Evolutionary conservation across 2,888 invertebrate genomes (phyloP).

Genomic region (Caradrina kadenii): DNA sequence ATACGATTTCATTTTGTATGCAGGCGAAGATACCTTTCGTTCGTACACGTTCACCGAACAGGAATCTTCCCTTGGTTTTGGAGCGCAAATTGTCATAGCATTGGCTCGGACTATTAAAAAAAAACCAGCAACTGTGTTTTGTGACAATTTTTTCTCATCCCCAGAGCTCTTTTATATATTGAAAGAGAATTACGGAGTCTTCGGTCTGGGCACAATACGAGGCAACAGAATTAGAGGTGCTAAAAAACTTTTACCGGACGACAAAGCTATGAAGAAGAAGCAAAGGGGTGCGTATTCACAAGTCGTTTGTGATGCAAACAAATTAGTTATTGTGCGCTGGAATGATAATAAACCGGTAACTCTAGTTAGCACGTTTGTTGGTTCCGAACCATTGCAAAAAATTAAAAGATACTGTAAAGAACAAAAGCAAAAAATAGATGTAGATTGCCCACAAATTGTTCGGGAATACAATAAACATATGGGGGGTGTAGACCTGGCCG

Average conservation of each 20-base stretch:
- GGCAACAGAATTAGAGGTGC: conserved; percentile 2
- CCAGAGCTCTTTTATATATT: conserved; percentile 6
- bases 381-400: too few species aligned
- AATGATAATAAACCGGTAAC: too few species aligned
- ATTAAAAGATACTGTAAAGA: too few species aligned
- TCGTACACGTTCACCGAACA: too few species aligned
- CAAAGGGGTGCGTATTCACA: neutral
- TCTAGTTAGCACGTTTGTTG: too few species aligned
- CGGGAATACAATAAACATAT: too few species aligned
- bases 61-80: conserved; percentile 47
- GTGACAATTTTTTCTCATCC: conserved; percentile 21
- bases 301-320: too few species aligned
- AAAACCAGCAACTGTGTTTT: conserved; percentile 40
- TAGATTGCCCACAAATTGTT: too few species aligned
- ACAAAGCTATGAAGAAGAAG: conserved; percentile 4
- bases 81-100: conserved; percentile 51
- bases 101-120: conserved; percentile 44
- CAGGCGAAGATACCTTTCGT: conserved; percentile 13
- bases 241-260: neutral
- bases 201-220: conserved; percentile 18
- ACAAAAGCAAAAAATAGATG: too few species aligned
- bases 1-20: conserved; percentile 22
- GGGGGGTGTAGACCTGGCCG: too few species aligned
- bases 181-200: conserved; percentile 4
- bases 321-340: too few species aligned